Base-by-base conservation (phyloP, 2,797 vertebrate species). In the Morus bassanus region DNA sequence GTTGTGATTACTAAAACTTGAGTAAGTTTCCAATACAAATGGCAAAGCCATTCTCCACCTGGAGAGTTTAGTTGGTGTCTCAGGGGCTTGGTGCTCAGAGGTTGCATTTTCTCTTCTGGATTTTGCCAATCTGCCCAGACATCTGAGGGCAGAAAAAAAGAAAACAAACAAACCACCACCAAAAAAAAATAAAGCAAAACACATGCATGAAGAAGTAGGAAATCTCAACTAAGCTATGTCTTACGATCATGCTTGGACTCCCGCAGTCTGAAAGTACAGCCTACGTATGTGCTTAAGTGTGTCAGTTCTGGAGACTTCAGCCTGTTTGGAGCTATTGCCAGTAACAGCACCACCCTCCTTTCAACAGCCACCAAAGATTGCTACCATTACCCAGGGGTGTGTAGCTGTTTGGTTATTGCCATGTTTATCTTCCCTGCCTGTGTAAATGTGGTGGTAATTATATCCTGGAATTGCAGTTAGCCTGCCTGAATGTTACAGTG, bases 341-440 rank as follows among this genome's bases (percentile, higher is more conserved):
- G 23, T 46, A 67, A 28, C 6, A 27, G 11, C 41, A 85, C 6
- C n/a, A 33, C 27, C 24, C 37, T 89, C 53, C 45, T 74, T 64
- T 46, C 60, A 82, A 3, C 9, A 70, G 16, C 48, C 50, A 37
- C 51, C 45, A 25, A 35, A 53, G 37, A 28, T 53, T 80, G 50
- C 46, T 89, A 3, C 37, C 5, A 1, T 63, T 31, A 28, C 21
- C 7, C 0, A 0, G 64, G 43, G 43, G 9, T 8, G 53, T 85
- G 53, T 43, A 48, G n/a, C 11, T 85, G 67, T 79, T 59, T 83
- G 30, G 24, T 67, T 70, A 51, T 61, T 67, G 41, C 60, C n/a
- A 5, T 4, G 3, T 85, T 93, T 59, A 18, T 80, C 37, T 45
- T 57, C 11, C 65, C 14, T 41, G 18, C 17, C 45, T 65, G 8